These are phyloP conservation scores for Seira musarum DNA, from an alignment of 2,888 invertebrate species.

Conservation along the genomic window DNA sequence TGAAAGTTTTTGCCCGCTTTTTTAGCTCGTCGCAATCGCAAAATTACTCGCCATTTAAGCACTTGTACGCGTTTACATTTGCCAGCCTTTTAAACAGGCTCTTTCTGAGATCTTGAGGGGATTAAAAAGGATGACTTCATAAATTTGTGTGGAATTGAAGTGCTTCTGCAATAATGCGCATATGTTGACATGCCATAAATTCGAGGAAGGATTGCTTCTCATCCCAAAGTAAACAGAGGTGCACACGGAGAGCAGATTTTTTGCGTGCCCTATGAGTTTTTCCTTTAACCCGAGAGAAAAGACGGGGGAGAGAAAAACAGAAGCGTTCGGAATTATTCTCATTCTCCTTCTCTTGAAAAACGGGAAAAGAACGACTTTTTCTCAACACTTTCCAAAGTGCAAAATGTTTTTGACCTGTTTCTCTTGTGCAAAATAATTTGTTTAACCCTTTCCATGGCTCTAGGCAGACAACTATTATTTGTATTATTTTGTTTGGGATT, in stretches of 20 bases:
- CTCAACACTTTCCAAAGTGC: no score
- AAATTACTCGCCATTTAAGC: no score
- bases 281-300: background rate
- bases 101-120: no score
- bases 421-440: background rate
- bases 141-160: constrained; percentile 50
- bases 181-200: constrained; percentile 57
- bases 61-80: no score
- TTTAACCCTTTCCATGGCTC: constrained; percentile 12
- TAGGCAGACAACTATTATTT: background rate
- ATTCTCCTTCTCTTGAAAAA: constrained; percentile 4
- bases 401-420: constrained; percentile 7
- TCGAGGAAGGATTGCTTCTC: constrained; percentile 22
- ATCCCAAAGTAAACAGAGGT: background rate
- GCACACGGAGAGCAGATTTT: constrained; percentile 4
- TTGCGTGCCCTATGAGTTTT: constrained; percentile 4
- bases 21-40: no score
- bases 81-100: no score
- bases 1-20: no score
- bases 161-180: constrained; percentile 54
- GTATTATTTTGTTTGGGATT: constrained; percentile 16
- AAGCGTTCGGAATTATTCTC: no score
- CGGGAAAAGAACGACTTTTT: no score
- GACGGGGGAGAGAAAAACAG: background rate
- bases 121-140: constrained; percentile 55